Conservation (phyloP, 2,113 vertebrate species). For the Chinchilla lanigera region DNA sequence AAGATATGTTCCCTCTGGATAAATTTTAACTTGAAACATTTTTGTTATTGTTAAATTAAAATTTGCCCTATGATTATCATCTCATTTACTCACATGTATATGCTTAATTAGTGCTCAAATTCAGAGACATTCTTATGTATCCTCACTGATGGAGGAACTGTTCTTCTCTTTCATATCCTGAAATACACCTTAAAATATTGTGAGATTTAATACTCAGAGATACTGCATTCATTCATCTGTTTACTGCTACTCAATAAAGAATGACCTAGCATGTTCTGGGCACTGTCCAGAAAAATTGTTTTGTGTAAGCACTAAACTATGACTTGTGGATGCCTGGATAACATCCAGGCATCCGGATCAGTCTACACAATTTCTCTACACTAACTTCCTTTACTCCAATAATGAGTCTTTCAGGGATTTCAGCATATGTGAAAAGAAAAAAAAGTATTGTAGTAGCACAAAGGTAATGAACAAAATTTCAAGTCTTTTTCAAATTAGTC, state of each 20-base stretch:
- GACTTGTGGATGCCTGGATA: no score
- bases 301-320: not conserved
- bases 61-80: not conserved
- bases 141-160: not conserved
- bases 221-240: not conserved
- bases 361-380: not conserved
- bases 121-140: not conserved
- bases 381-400: not conserved
- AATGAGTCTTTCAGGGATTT: not conserved
- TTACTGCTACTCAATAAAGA: not conserved
- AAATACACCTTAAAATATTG: not conserved
- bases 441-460: not conserved
- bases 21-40: not conserved
- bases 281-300: not conserved
- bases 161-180: not conserved
- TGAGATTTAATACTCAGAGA: not conserved
- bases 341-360: not conserved
- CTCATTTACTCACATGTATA: not conserved
- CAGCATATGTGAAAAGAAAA: not conserved
- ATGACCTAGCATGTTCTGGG: not conserved
- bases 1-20: not conserved
- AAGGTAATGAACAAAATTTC: not conserved
- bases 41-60: not conserved
- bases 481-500: not conserved
- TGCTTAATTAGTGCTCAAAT: not conserved